Evolutionary conservation across 2,888 invertebrate species (phyloP).

Genomic region (Bombylius discolor): DNA sequence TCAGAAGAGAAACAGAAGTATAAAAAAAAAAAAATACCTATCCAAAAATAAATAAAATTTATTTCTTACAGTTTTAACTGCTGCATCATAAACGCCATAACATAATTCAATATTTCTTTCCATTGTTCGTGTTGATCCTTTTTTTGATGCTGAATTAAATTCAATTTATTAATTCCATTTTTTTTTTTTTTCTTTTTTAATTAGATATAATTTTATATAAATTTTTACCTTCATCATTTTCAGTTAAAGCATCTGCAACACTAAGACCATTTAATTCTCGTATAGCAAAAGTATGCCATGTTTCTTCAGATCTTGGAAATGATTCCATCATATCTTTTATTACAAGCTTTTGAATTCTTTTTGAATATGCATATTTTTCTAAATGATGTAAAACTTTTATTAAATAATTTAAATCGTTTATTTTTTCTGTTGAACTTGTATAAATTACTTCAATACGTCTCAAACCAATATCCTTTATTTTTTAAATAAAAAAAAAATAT

Average conservation of each 20-base stretch:
- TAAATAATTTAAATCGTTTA: conserved; percentile 44
- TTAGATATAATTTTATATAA: no score
- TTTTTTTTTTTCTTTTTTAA: no score
- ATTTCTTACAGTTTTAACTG: conserved; percentile 31
- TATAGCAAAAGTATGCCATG: conserved; percentile 49
- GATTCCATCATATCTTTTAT: conserved; percentile 39
- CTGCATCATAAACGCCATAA: conserved; percentile 39
- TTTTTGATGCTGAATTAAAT: neutral
- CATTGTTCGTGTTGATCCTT: conserved; percentile 22
- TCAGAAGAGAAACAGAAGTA: neutral
- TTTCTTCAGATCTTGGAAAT: conserved; percentile 40
- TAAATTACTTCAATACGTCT: conserved; percentile 48
- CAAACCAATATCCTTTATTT: conserved; percentile 30
- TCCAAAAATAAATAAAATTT: neutral
- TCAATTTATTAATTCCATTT: neutral
- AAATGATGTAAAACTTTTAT: conserved; percentile 46
- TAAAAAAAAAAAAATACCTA: no score
- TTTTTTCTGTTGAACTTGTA: conserved; percentile 44
- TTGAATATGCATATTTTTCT: conserved; percentile 45
- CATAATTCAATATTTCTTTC: conserved; percentile 38
- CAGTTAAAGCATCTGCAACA: conserved; percentile 19
- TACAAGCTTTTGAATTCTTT: conserved; percentile 43
- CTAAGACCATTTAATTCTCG: conserved; percentile 42
- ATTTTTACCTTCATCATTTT: no score
- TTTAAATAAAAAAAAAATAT: neutral